Conservation (phyloP, 1,140 invertebrate genomes). For the Euwallacea similis region DNA sequence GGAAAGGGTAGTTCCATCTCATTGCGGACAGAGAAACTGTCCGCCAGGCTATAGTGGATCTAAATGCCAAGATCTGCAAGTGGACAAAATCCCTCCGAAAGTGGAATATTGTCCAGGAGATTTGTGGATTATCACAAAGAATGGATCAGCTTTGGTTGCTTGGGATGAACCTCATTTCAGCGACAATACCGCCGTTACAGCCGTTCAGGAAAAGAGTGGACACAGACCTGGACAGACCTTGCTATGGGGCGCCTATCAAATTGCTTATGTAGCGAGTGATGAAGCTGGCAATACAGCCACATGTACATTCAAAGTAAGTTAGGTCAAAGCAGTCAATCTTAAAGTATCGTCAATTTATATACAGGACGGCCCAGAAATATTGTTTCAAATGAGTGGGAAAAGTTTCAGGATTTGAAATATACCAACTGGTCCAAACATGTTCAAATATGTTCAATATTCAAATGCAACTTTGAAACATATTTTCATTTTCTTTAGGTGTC, state of each 20-base stretch:
- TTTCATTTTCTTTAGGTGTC: slow-evolving; percentile 63
- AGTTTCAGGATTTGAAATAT: no score
- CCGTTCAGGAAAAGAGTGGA: slow-evolving; percentile 82
- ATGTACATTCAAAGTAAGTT: slow-evolving; percentile 78
- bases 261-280: slow-evolving; percentile 92
- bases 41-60: slow-evolving; percentile 80
- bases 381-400: no score
- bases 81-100: slow-evolving; percentile 71
- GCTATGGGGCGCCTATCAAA: slow-evolving; percentile 89
- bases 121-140: slow-evolving; percentile 90
- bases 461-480: not conserved
- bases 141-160: slow-evolving; percentile 87
- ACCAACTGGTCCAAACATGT: no score
- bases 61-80: slow-evolving; percentile 81
- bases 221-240: slow-evolving; percentile 89
- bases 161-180: slow-evolving; percentile 93
- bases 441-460: no score
- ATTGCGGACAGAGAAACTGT: slow-evolving; percentile 86
- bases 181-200: slow-evolving; percentile 81
- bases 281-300: slow-evolving; percentile 86
- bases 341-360: no score
- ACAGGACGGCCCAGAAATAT: no score
- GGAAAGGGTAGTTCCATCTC: slow-evolving; percentile 86
- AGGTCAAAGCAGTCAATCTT: no score
- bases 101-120: slow-evolving; percentile 90